Percentiles rank a stretch among this genome's conserved stretches.
These are phyloP conservation scores for Theristus sp. DNA, from an alignment of 2,888 invertebrate genomes.

Conservation along the genomic window DNA sequence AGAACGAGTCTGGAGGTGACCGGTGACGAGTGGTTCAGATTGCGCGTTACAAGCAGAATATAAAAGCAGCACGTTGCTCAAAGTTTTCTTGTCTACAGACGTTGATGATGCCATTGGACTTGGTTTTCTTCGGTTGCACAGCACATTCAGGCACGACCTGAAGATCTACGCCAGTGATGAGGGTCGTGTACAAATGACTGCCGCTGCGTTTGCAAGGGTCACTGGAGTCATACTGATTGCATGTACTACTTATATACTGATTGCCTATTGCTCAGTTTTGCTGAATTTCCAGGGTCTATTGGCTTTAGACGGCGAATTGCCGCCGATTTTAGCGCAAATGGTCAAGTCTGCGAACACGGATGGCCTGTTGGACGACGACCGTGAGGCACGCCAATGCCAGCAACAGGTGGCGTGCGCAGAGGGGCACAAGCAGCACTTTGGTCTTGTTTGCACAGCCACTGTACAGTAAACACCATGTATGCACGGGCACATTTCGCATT, in stretches of 20 bases:
- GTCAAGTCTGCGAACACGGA: slow-evolving; percentile 93
- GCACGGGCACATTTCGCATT: too few relatives aligned
- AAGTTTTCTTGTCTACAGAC: too few relatives aligned
- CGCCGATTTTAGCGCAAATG: slow-evolving; percentile 95
- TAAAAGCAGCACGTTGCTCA: too few relatives aligned
- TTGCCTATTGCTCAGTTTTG: too few relatives aligned
- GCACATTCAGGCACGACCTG: slow-evolving; percentile 92
- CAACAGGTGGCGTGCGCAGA: too few relatives aligned
- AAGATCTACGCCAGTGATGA: slow-evolving; percentile 99
- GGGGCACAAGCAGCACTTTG: too few relatives aligned
- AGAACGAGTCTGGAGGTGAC: slow-evolving; percentile 35
- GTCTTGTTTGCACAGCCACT: too few relatives aligned
- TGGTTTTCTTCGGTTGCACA: slow-evolving; percentile 79
- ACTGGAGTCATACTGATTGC: not conserved
- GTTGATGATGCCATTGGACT: too few relatives aligned
- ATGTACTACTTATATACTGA: not conserved
- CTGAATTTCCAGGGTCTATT: slow-evolving; percentile 48
- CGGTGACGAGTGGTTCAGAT: too few relatives aligned
- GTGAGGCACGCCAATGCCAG: slow-evolving; percentile 59
- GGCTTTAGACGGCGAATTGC: slow-evolving; percentile 89
- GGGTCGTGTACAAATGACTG: slow-evolving; percentile 98
- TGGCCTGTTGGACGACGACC: slow-evolving; percentile 76
- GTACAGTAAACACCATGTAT: too few relatives aligned
- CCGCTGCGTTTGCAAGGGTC: slow-evolving; percentile 88
- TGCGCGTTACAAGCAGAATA: too few relatives aligned